Evolutionary conservation across 2,888 invertebrate genomes (phyloP), one percentile per base, ranked within the genome.

Genomic region (Junonia oenone): DNA sequence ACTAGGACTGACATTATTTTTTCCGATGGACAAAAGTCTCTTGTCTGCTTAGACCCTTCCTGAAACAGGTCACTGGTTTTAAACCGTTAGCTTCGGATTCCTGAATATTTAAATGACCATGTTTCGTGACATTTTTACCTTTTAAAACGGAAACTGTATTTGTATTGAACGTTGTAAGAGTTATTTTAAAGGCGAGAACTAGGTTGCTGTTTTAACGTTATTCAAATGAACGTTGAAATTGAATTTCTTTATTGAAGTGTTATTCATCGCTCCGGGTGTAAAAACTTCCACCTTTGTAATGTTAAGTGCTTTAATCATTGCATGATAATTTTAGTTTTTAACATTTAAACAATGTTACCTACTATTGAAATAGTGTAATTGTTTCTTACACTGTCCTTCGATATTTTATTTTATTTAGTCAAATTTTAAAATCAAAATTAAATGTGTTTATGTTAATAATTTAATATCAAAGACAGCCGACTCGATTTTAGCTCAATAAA

Each of bases 31-130:
- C n/a, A n/a, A n/a, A n/a, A n/a, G n/a, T n/a, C n/a, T n/a, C n/a
- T n/a, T n/a, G n/a, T n/a, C n/a, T n/a, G n/a, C n/a, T n/a, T n/a
- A n/a, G n/a, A n/a, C n/a, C n/a, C 48, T 52, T 45, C 49, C 49
- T 47, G 53, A 33, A 48, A 47, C 40, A 22, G 53, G 53, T 33
- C 47, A 53, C 40, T 26, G 46, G 26, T 17, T 43, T 27, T 31
- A 50, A 48, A 46, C 57, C 54, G 58, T 54, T 58, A 58, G 38
- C 40, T 37, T 46, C n/a, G 33, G 13, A 53, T 57, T 52, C 48
- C 45, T 49, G 53, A 53, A 49, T 53, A 53, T 53, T 53, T 40
- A 53, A 53, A 47, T 53, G 14, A 47, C 19, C 22, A 17, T 37
- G 45, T 52, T 35, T 43, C 43, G 31, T 31, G 38, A 33, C 22